Evolutionary conservation across 2,113 vertebrate species (phyloP), one percentile per base, ranked within the genome.

Genomic region (Gallinago media): DNA sequence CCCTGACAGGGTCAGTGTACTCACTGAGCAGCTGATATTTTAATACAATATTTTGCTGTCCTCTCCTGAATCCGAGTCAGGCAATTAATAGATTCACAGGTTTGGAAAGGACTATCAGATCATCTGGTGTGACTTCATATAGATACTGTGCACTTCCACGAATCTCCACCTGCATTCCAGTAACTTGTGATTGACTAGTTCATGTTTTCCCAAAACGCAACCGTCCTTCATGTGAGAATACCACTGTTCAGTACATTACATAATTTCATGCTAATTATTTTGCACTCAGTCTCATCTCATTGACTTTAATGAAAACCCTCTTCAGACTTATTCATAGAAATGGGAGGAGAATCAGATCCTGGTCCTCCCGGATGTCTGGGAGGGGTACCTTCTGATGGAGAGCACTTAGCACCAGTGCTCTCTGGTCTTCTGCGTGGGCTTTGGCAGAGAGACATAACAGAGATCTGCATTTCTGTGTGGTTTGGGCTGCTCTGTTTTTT

Each of bases 301-400:
- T 87, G 85, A 81, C 52, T 92, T 93, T 85, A 75, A 90, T 95
- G 85, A 93, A 95, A 95, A 86, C 74, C 49, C 47, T 96, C 65
- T 93, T 88, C 68, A 86, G 79, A 71, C 52, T 88, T 92, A 81
- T 40, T 92, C 56, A 75, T 68, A 62, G 47, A 93, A 96, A 68
- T 52, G 47, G 47, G 55, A 89, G 61, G 52, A 88, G 85, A 71
- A 86, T 74, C 32, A 66, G 49, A 65, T 63, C 18, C 18, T 19
- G 42, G 18, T 67, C 56, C 31, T 29, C 75, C 62, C 21, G 90
- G 63, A 85, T 79, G 49, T 73, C 63, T 88, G 23, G 83, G 31
- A 88, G 65, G 68, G 65, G 59, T 32, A 66, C 68, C 29, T 77
- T 59, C 52, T 85, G 65, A 74, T 32, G 34, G 58, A 66, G 36